Evolutionary conservation across 2,888 invertebrate genomes (phyloP), one percentile per base, ranked within the genome.

Genomic region (Netelia virgata): DNA sequence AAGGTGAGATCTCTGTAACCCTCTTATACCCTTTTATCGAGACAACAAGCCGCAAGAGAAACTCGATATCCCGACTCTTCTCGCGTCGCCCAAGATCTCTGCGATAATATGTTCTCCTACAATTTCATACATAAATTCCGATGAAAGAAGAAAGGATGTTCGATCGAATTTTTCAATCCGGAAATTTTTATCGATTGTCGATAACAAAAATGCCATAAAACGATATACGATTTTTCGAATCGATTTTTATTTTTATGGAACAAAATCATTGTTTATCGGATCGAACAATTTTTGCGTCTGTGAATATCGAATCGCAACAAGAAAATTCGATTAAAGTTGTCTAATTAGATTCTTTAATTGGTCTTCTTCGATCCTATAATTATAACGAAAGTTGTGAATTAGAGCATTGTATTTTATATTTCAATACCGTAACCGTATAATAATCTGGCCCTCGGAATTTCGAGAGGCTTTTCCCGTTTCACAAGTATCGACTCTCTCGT

Each of bases 1-100:
- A 82, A 78, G 69, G 63, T 61, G 66, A 64, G 69, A 64, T 59
- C 64, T 47, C 41, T 70, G 16, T 64, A 18, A 61, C 53, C 28
- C 78, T 55, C 53, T 6, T n/a, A 43, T 16, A 9, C n/a, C 28
- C n/a, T 28, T 61, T 16, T 11, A 10, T 47, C 23, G 8, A 43
- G 57, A 20, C 36, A 36, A 6, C 36, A 36, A 36, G n/a, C 36
- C 36, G 41, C 64, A 64, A n/a, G 63, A 36, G 61, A 50, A 73
- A 64, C 59, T 64, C 74, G 53, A 63, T 61, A 74, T 59, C 41
- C 70, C 41, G 70, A 61, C 47, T 36, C 61, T 28, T 47, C 57
- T n/a, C 23, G 43, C 20, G 28, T 14, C 57, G 16, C 57, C 16
- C 5, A 20, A 2, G 9, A 6, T 36, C 36, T 36, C 6, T 1